A percentile compares a stretch with the other conserved stretches of the same genome.
Evolutionary conservation across 2,888 invertebrate genomes (phyloP).

Genomic region (Cryptocephalus moraei): DNA sequence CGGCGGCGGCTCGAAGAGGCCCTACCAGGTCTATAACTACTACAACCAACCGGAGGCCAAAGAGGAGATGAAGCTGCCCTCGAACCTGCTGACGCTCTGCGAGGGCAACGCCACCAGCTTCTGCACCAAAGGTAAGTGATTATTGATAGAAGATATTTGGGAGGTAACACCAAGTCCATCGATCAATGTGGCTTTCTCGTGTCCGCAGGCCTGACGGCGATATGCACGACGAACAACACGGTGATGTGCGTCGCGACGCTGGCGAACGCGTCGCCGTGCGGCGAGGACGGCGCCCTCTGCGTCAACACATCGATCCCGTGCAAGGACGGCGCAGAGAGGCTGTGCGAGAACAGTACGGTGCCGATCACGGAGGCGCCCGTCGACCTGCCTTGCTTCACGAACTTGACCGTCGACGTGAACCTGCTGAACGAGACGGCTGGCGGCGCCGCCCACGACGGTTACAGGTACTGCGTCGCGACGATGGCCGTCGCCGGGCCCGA

Average conservation of each 20-base stretch:
- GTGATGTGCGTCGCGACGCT: constrained; percentile 30
- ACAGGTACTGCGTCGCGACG: constrained; percentile 29
- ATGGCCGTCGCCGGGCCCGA: constrained; percentile 31
- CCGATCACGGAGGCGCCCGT: constrained; percentile 20
- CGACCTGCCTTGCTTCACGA: constrained; percentile 30
- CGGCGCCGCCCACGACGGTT: constrained; percentile 13
- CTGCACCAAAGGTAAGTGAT: constrained; percentile 23
- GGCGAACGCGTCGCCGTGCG: constrained; percentile 24
- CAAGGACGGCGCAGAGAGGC: constrained; percentile 19
- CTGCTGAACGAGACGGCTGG: constrained; percentile 15
- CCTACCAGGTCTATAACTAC: constrained; percentile 31
- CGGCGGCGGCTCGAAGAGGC: constrained; percentile 11
- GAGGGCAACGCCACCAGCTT: constrained; percentile 28
- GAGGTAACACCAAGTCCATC: too few species aligned
- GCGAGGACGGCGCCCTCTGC: constrained; percentile 22
- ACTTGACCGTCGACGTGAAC: constrained; percentile 28
- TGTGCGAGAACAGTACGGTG: constrained; percentile 23
- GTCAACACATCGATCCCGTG: constrained; percentile 26
- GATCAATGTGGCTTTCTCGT: too few species aligned
- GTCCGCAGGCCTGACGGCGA: constrained; percentile 20
- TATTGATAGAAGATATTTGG: too few species aligned
- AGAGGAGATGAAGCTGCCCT: constrained; percentile 28
- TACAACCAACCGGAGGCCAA: constrained; percentile 28
- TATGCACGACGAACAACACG: constrained; percentile 30
- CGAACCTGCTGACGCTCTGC: constrained; percentile 28